A percentile compares a stretch with the other conserved stretches of the same genome.
Conservation (phyloP, 2,113 vertebrate genomes). For the Balaeniceps rex region DNA sequence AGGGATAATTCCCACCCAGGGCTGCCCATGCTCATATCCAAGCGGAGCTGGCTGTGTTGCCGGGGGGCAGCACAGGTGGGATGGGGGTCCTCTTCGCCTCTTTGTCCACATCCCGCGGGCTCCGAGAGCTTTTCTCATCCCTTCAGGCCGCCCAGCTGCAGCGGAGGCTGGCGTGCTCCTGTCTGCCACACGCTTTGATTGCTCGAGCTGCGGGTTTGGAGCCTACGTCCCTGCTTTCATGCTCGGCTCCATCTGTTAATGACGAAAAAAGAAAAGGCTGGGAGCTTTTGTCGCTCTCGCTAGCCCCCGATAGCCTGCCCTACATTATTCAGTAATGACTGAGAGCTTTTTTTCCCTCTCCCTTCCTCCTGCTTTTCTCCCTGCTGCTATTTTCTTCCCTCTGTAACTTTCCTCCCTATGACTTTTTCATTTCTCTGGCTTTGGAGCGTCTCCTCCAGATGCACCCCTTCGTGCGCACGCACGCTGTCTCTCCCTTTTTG, state of each 20-base stretch:
- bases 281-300: conserved; percentile 1
- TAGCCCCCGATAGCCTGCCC: conserved; percentile 18
- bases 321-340: conserved; percentile 28
- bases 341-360: background rate
- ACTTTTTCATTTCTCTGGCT: background rate
- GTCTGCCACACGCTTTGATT: conserved; percentile 29
- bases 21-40: background rate
- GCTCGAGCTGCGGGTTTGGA: conserved; percentile 43
- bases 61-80: background rate
- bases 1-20: background rate
- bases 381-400: background rate
- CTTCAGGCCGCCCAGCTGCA: background rate
- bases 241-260: conserved; percentile 56
- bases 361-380: background rate
- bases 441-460: accelerated
- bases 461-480: background rate
- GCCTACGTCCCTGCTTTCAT: conserved; percentile 40
- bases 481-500: background rate
- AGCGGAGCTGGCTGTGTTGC: background rate
- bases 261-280: conserved; percentile 36
- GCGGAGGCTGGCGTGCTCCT: conserved; percentile 4
- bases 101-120: background rate
- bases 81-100: background rate
- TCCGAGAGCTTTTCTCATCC: background rate
- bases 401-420: background rate